A percentile compares a stretch with the other conserved stretches of the same genome.
Evolutionary conservation across 2,113 vertebrate genomes (phyloP).

Genomic region (Crotalus helleri): DNA sequence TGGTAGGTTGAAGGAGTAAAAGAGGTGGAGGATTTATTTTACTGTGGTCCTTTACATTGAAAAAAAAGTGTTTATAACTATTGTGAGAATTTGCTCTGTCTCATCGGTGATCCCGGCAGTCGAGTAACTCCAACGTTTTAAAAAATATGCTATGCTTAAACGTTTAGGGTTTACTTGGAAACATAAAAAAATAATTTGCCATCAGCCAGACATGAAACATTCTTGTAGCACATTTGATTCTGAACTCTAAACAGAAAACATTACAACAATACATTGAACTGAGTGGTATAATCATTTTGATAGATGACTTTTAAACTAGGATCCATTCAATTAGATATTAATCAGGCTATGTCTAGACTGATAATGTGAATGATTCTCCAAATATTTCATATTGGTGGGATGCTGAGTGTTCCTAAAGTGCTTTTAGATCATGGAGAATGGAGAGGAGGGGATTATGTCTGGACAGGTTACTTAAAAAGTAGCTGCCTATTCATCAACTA

Average conservation of each 20-base stretch:
- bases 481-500: constrained; percentile 57
- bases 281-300: constrained; percentile 59
- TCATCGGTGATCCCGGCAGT: not conserved
- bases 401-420: constrained; percentile 57
- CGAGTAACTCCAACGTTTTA: not conserved
- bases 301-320: constrained; percentile 54
- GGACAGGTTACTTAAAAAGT: constrained; percentile 55
- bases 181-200: not conserved
- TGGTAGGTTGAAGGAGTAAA: not conserved
- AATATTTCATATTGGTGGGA: constrained; percentile 43
- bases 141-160: not conserved
- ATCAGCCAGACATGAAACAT: not conserved
- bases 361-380: constrained; percentile 61
- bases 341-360: constrained; percentile 51
- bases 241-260: constrained; percentile 54
- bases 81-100: too few relatives aligned
- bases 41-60: not conserved
- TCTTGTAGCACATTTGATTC: not conserved
- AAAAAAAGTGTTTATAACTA: not conserved
- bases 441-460: constrained; percentile 55
- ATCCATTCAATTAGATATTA: constrained; percentile 61
- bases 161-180: not conserved
- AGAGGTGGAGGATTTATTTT: not conserved
- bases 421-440: constrained; percentile 54
- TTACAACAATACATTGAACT: constrained; percentile 60